Conservation (phyloP, 2,797 vertebrate species). For the Xenops minutus region DNA sequence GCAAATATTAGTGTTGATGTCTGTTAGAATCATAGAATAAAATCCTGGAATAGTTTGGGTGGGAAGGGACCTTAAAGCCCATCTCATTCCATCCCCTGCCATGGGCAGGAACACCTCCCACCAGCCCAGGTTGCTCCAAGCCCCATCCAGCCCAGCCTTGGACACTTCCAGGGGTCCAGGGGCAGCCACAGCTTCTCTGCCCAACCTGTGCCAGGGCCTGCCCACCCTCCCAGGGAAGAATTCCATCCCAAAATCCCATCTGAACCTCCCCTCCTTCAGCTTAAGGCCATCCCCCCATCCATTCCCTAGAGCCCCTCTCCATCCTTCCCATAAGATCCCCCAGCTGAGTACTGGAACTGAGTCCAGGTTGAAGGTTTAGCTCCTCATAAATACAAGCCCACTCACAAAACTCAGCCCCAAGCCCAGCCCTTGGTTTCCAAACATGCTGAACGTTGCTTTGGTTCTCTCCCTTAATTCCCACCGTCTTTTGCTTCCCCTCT, state of each 20-base stretch:
- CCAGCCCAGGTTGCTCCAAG: neutral
- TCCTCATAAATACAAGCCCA: neutral
- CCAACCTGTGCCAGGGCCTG: neutral
- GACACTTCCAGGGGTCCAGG: neutral
- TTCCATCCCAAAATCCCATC: neutral
- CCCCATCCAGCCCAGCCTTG: neutral
- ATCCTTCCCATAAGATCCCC: neutral
- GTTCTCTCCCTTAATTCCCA: neutral
- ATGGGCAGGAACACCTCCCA: neutral
- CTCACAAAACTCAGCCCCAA: neutral
- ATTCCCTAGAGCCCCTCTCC: neutral
- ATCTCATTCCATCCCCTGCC: neutral
- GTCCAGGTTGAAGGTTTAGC: neutral
- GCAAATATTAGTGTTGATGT: neutral
- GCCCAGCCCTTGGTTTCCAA: neutral
- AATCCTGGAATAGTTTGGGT: neutral
- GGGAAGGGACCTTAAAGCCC: neutral
- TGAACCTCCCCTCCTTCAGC: neutral
- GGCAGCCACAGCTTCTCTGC: neutral
- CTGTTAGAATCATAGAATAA: neutral
- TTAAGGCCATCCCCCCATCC: neutral
- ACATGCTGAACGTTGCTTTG: fast-evolving
- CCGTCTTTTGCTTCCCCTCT: neutral
- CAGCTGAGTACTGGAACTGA: neutral
- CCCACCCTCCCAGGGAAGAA: neutral